Conservation (phyloP, 2,888 invertebrate species). For the Melipona beecheii region DNA sequence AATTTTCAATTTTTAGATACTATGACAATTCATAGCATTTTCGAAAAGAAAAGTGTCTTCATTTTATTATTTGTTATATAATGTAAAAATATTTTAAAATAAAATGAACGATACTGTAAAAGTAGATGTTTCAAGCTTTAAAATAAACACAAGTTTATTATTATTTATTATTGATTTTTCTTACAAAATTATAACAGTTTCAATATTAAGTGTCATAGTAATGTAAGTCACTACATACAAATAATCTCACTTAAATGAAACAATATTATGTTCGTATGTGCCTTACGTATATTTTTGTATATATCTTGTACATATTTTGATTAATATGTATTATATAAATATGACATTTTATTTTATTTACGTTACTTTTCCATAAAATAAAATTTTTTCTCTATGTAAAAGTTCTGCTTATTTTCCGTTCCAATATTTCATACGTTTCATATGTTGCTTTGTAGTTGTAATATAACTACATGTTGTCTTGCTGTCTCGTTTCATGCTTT, state of each 20-base stretch:
- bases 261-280: neutral
- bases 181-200: too few relatives aligned
- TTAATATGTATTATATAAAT: neutral
- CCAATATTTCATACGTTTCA: neutral
- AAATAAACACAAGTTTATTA: too few relatives aligned
- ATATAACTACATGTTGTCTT: neutral
- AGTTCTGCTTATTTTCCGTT: neutral
- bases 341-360: neutral
- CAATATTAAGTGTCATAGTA: too few relatives aligned
- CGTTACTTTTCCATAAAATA: neutral
- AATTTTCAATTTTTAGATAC: too few relatives aligned
- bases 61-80: too few relatives aligned
- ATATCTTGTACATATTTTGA: neutral
- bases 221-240: too few relatives aligned
- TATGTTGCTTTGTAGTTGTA: neutral
- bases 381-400: neutral
- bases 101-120: too few relatives aligned
- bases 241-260: neutral
- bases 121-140: too few relatives aligned
- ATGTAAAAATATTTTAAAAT: too few relatives aligned
- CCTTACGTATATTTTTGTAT: neutral
- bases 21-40: too few relatives aligned
- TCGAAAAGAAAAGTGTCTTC: too few relatives aligned
- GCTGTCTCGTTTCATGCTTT: neutral
- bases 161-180: too few relatives aligned